Base-by-base conservation (phyloP, 1,140 invertebrate genomes). In the Anoplolepis gracilipes region DNA sequence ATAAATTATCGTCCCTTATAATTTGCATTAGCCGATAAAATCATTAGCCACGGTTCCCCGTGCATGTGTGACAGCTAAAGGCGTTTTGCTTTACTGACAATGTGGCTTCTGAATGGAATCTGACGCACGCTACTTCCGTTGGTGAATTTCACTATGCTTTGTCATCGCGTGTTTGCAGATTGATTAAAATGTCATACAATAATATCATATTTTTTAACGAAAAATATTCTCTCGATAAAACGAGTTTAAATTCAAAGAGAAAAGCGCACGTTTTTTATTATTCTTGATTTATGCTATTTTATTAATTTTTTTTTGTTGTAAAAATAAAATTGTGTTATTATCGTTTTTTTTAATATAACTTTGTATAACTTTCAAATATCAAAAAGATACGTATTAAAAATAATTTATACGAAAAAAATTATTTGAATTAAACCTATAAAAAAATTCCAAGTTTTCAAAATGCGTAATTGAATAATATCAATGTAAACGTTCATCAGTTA, bases 1-100 rank as follows among this genome's bases (percentile, higher is more conserved):
- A 88, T 86, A 86, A 88, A 86, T 88, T 87, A 88, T 88, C 85
- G 87, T 76, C 87, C 77, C 77, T 69, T 75, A 36, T 49, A 39
- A 88, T 87, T 82, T 88, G 86, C 79, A 88, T 88, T 85, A 88
- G 82, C 59, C 85, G 88, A 90, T 89, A 90, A 89, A 90, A 89
- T 90, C 85, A 70, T 53, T 84, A 46, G 53, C 28, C 55, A 11
- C 39, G 25, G 36, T 72, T 11, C 19, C 16, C 46, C 49, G 33
- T 57, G 39, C 25, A 42, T 13, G 22, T 36, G 19, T 46, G 78
- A 69, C 67, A 59, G 25, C 22, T 53, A 72, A 33, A 81, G 65
- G 65, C 78, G 65, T 72, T 79, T 67, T 22, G 53, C 49, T 53
- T 72, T 42, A 25, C 65, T 81, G 78, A 81, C 65, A 81, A 81